Evolutionary conservation across 2,888 invertebrate genomes (phyloP).

Genomic region (Parasteatoda lunata): DNA sequence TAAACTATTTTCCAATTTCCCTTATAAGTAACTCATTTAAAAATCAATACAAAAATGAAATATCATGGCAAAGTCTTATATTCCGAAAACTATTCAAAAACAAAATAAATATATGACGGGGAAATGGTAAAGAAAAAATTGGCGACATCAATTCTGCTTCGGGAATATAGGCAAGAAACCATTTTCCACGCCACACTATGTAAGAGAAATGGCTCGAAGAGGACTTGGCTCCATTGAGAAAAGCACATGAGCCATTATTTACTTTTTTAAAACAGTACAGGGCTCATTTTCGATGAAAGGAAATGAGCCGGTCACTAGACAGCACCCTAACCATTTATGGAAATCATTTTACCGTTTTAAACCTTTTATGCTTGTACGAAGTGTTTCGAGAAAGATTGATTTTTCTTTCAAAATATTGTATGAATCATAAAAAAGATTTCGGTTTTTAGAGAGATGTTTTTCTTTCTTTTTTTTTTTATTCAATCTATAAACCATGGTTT

Average conservation of each 20-base stretch:
- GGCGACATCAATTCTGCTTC: neutral
- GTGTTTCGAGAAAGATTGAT: neutral
- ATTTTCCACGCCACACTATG: neutral
- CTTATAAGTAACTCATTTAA: too few relatives aligned
- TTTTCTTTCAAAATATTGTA: conserved; percentile 8
- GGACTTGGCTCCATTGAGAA: neutral
- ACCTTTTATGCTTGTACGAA: neutral
- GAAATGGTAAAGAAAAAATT: neutral
- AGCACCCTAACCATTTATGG: conserved; percentile 18
- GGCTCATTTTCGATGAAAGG: neutral
- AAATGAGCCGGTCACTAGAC: neutral
- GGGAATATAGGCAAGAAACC: neutral
- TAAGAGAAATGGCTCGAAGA: neutral
- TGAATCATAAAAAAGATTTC: conserved; percentile 8
- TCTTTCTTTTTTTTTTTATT: neutral
- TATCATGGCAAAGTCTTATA: too few relatives aligned
- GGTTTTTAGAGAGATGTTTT: neutral
- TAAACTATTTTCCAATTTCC: too few relatives aligned
- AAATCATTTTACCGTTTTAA: conserved; percentile 3
- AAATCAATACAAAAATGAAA: too few relatives aligned
- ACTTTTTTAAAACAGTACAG: neutral
- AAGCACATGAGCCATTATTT: neutral
- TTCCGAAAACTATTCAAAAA: too few relatives aligned
- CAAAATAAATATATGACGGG: neutral
- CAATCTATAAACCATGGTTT: neutral